Evolutionary conservation across 2,888 invertebrate genomes (phyloP).

Genomic region (Heliconius cydno): DNA sequence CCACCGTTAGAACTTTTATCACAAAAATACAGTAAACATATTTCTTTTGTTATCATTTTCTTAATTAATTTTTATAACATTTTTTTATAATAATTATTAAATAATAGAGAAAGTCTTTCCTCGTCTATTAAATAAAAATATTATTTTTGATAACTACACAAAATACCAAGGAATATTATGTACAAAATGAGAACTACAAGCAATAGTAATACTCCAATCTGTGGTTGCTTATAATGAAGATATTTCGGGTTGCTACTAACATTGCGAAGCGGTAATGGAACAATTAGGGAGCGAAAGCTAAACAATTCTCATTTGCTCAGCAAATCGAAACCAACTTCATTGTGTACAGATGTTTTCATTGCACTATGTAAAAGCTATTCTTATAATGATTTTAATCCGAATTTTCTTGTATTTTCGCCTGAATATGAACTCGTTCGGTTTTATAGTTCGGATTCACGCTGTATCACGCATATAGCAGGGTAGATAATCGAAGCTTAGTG

Average conservation of each 20-base stretch:
- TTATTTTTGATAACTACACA: background rate
- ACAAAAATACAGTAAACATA: background rate
- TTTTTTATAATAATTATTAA: too few species aligned
- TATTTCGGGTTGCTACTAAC: background rate
- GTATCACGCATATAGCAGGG: too few species aligned
- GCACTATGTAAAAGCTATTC: background rate
- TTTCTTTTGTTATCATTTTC: too few species aligned
- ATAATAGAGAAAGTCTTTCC: background rate
- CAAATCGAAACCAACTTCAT: slow-evolving; percentile 28
- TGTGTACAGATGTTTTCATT: slow-evolving; percentile 22
- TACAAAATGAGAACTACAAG: background rate
- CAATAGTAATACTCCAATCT: slow-evolving; percentile 16
- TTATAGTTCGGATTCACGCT: background rate
- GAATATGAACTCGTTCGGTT: background rate
- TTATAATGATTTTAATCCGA: background rate
- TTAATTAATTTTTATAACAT: too few species aligned
- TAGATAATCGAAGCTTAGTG: too few species aligned
- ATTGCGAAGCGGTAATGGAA: slow-evolving; percentile 17
- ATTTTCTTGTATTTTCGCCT: background rate
- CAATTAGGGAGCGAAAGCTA: slow-evolving; percentile 41
- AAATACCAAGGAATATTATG: background rate
- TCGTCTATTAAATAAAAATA: background rate
- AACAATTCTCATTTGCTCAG: slow-evolving; percentile 37
- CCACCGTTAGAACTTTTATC: background rate
- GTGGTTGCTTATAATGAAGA: background rate